phyloP scores from a whole-genome alignment of 1,140 invertebrate species.

The Metaphire vulgaris region DNA sequence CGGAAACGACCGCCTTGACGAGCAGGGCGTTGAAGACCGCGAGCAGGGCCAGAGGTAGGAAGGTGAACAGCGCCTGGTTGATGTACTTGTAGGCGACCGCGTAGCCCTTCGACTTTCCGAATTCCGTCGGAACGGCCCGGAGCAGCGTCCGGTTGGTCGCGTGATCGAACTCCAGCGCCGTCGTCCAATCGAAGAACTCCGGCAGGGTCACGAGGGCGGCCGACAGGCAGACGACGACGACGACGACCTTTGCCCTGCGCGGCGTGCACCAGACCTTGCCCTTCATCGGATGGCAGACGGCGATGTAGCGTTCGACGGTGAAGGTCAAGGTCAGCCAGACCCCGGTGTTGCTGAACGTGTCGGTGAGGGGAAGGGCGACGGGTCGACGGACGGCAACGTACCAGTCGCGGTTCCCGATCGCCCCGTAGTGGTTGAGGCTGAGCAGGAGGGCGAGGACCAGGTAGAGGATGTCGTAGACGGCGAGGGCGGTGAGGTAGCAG shows the following conservation, averaged over 20 bases:
- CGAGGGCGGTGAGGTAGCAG: conserved; percentile 63
- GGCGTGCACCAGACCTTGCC: conserved; percentile 59
- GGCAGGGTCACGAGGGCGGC: conserved; percentile 60
- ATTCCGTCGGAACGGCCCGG: conserved; percentile 31
- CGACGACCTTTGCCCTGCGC: conserved; percentile 53
- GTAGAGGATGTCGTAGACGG: conserved; percentile 67
- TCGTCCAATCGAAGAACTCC: conserved; percentile 59
- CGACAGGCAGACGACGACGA: conserved; percentile 58
- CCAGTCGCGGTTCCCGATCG: too few relatives aligned
- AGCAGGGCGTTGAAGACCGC: conserved; percentile 61
- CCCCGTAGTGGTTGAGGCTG: conserved; percentile 59
- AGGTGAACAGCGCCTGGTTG: conserved; percentile 59
- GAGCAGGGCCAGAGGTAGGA: conserved; percentile 63
- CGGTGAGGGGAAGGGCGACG: conserved; percentile 59
- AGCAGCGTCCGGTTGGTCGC: too few relatives aligned
- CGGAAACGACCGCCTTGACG: conserved; percentile 16
- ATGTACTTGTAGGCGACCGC: conserved; percentile 57
- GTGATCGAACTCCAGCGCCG: too few relatives aligned
- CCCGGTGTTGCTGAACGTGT: conserved; percentile 62
- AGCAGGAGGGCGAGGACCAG: conserved; percentile 61
- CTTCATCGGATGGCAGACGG: too few relatives aligned
- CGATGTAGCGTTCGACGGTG: too few relatives aligned
- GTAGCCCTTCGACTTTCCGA: conserved; percentile 57
- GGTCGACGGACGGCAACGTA: conserved; percentile 34
- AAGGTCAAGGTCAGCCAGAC: conserved; percentile 71